Base-by-base conservation (phyloP, 2,113 vertebrate species). In the Ophthalmolycus amberensis region DNA sequence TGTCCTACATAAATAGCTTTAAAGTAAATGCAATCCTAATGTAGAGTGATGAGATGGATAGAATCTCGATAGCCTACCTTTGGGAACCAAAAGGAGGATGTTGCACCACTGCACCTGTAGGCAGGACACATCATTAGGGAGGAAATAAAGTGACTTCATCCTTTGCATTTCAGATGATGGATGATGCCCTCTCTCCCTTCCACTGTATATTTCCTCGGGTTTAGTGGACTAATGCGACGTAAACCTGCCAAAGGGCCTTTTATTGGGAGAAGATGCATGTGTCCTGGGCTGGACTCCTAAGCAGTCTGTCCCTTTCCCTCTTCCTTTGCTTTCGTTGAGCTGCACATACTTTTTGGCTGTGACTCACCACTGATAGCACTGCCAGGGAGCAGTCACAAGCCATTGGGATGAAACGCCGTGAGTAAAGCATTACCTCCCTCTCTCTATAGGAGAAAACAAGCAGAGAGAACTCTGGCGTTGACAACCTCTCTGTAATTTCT, bases 161-260 rank as follows among this genome's bases (percentile, higher is more conserved):
- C 46, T 71, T 71, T 86, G 63, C 56, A 63, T 80, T 63, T 69
- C 27, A 73, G 22, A 90, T 79, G 73, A 89, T 89, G 54, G 69
- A 88, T 89, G 73, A 34, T 52, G 50, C 60, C 32, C 71, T 83
- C 74, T 81, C 56, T 86, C 46, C 52, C 70, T 58, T 58, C 70
- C 68, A 76, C 78, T 71, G 80, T 80, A 85, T 79, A 83, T 87
- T 89, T 92, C 72, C 66, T 78, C 3, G 29, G 73, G 38, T 90
- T 82, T 50, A 79, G 79, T 65, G 40, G 67, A 87, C 80, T 88
- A 91, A 92, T 92, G 86, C 68, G 46, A 83, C 48, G 86, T 93
- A 91, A 94, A 93, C 81, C 90, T 89, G 86, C 80, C 91, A 92
- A 78, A 59, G 67, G 68, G 72, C 76, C 81, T 92, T 93, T 93